Evolutionary conservation across 2,113 vertebrate species (phyloP).

Genomic region (Narcine bancroftii): DNA sequence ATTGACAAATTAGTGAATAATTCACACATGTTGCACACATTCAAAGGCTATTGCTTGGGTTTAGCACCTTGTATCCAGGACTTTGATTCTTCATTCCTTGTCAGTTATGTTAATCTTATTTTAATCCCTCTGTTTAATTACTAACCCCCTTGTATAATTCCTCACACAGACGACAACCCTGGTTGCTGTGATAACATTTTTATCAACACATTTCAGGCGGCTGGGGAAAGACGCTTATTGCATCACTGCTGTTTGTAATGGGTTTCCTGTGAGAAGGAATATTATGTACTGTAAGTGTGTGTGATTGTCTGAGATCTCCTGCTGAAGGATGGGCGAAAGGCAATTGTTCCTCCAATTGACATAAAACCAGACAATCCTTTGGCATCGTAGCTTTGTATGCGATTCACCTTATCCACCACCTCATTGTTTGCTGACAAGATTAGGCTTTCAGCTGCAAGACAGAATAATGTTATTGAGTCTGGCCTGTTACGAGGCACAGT

Average conservation of each 20-base stretch:
- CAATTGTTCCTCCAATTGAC: slow-evolving; percentile 42
- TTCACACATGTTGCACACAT: slow-evolving; percentile 42
- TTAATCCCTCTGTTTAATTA: slow-evolving; percentile 51
- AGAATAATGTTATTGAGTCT: slow-evolving; percentile 40
- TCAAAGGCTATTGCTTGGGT: slow-evolving; percentile 45
- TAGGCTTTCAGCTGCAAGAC: slow-evolving; percentile 43
- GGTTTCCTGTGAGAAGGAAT: slow-evolving; percentile 51
- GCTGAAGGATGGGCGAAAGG: slow-evolving; percentile 46
- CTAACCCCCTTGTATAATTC: slow-evolving; percentile 51
- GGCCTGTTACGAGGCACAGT: slow-evolving; percentile 43
- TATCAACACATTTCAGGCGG: slow-evolving; percentile 48
- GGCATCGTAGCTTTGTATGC: slow-evolving; percentile 44
- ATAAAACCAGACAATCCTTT: background rate
- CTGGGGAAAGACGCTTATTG: slow-evolving; percentile 49
- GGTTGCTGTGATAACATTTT: slow-evolving; percentile 55
- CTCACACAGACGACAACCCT: slow-evolving; percentile 53
- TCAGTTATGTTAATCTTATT: slow-evolving; percentile 47
- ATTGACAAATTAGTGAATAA: slow-evolving; percentile 28
- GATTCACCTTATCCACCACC: slow-evolving; percentile 44
- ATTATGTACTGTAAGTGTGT: slow-evolving; percentile 48
- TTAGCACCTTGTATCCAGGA: slow-evolving; percentile 44
- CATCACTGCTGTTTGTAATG: slow-evolving; percentile 50
- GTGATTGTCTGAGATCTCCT: slow-evolving; percentile 45
- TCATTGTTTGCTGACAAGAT: slow-evolving; percentile 44
- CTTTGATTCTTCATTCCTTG: slow-evolving; percentile 47